Evolutionary conservation across 2,113 vertebrate genomes (phyloP).

Genomic region (Gymnorhina tibicen): DNA sequence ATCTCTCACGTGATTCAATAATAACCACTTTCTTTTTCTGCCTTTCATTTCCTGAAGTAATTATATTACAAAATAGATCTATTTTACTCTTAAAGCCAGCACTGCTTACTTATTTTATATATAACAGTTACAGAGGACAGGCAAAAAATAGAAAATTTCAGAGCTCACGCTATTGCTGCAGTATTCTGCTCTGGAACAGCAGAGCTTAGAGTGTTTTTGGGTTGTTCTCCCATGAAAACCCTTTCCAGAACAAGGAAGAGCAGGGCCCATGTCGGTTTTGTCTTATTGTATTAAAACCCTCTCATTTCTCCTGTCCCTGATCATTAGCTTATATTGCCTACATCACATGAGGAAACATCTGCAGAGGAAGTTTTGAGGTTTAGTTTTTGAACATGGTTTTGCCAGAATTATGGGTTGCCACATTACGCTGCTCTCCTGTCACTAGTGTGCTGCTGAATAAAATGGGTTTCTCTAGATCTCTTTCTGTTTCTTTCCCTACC

Average conservation of each 20-base stretch:
- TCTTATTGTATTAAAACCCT: not conserved
- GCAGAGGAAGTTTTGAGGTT: not conserved
- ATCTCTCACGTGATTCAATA: not conserved
- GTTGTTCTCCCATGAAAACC: not conserved
- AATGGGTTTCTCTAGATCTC: not conserved
- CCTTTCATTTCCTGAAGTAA: constrained; percentile 31
- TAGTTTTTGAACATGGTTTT: not conserved
- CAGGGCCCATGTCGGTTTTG: not conserved
- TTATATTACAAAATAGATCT: not conserved
- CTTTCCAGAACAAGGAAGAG: not conserved
- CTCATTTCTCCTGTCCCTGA: not conserved
- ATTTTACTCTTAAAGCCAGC: not conserved
- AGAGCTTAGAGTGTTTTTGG: not conserved
- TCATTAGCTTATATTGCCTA: not conserved
- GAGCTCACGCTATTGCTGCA: not conserved
- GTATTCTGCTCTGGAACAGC: not conserved
- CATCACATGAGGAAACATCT: not conserved
- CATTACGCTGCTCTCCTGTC: not conserved
- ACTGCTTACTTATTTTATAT: not conserved
- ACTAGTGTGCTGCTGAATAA: not conserved
- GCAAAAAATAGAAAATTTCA: not conserved
- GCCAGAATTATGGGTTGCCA: not conserved
- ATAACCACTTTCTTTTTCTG: not conserved
- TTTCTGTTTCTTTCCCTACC: not conserved
- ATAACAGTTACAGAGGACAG: not conserved